Evolutionary conservation across 30 jellyfish, hydroid and myxozoan genomes (phyloP), one percentile per base, ranked within the genome.

Genomic region (Phacellophora camtschatica): DNA sequence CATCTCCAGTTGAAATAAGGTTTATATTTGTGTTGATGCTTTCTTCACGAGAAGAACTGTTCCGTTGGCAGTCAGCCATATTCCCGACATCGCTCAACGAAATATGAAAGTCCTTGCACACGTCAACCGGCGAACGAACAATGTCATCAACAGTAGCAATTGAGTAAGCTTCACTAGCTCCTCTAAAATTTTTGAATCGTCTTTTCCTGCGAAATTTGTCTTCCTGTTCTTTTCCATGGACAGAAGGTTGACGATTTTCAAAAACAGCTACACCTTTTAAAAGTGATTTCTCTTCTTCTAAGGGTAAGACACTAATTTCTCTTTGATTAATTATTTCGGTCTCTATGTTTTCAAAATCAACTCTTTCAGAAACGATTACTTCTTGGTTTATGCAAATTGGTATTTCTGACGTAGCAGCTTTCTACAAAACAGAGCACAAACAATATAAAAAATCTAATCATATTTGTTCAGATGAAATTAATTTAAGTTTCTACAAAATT

Each of bases 181-280:
- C 76, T 66, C 77, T 43, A 36, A 66, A 46, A 56, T 80, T 80
- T 29, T 80, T 80, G 53, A 80, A 80, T 15, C 91, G 79, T 50
- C 51, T 80, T 71, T 80, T 80, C 62, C 66, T 43, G 41, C 61
- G 61, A 10, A 16, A 16, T 46, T 9, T 11, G 27, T 13, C 20
- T 53, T 76, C 36, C 39, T 43, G 28, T 36, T 51, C 20, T 9
- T 18, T 3, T 43, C 32, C 9, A 55, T 22, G 29, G 74, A 23
- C 4, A 53, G 10, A 3, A 29, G 30, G 2, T 59, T 53, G 4
- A 7, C 34, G 53, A 29, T 25, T 11, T 16, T 59, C 0, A 4
- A 30, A 25, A 29, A 6, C 74, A 4, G 13, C 29, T n/a, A 55
- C 24, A 3, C 13, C 46, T 29, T 24, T 8, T 59, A 9, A 30